A percentile compares a stretch with the other conserved stretches of the same genome.
These are phyloP conservation scores for Enteromius fasciolatus DNA, from an alignment of 2,797 vertebrate species.

Conservation along the genomic window DNA sequence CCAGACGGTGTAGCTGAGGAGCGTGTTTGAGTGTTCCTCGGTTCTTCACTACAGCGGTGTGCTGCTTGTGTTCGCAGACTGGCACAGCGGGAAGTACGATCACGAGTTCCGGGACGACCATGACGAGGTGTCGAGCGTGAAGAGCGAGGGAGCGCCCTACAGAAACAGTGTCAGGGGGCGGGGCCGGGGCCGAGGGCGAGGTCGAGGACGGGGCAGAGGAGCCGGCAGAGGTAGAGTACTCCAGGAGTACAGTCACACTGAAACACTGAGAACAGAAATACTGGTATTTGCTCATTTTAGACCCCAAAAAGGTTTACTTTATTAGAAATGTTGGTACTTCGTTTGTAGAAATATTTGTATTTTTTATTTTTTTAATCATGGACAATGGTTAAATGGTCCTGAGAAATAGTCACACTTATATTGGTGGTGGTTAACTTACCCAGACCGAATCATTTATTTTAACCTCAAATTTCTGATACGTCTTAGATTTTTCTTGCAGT, in stretches of 20 bases:
- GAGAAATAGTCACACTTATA: not conserved
- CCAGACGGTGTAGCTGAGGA: too few species aligned
- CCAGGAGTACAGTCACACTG: not conserved
- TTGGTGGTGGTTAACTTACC: not conserved
- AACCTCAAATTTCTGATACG: not conserved
- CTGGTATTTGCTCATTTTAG: not conserved
- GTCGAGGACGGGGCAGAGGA: conserved; percentile 90
- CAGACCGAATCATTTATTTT: too few species aligned
- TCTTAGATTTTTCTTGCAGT: not conserved
- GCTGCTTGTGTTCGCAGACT: conserved; percentile 73
- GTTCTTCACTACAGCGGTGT: not conserved
- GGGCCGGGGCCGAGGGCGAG: conserved; percentile 88
- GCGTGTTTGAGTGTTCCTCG: not conserved
- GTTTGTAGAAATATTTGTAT: too few species aligned
- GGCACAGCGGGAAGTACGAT: conserved; percentile 93
- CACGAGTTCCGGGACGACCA: conserved; percentile 92
- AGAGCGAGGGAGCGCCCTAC: conserved; percentile 93
- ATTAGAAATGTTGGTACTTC: not conserved
- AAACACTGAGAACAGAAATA: too few species aligned
- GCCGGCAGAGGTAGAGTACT: conserved; percentile 68
- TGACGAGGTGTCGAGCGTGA: conserved; percentile 95
- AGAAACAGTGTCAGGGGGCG: conserved; percentile 92
- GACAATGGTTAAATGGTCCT: not conserved
- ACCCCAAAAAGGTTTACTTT: not conserved
- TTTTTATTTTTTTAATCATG: not conserved